Conservation (phyloP, 2,888 invertebrate species). For the Ellobium chinense region DNA sequence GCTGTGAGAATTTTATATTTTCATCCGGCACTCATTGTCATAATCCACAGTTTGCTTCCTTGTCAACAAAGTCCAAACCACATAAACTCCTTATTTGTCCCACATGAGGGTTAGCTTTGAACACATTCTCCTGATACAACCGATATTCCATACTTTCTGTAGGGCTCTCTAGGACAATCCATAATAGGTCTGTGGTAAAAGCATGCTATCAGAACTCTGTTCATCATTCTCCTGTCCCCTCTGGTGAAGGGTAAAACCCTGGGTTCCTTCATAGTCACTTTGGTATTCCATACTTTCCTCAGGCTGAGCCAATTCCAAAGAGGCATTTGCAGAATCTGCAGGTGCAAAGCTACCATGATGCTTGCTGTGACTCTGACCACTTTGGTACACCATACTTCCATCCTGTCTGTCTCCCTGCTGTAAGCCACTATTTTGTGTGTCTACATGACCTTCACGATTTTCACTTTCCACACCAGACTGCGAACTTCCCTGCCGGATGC, state of each 20-base stretch:
- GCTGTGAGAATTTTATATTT: too few relatives aligned
- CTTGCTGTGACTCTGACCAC: slow-evolving; percentile 1
- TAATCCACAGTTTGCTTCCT: too few relatives aligned
- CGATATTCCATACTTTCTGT: too few relatives aligned
- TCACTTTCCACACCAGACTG: neutral
- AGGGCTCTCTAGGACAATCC: slow-evolving; percentile 19
- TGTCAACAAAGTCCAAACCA: too few relatives aligned
- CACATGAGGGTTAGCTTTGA: too few relatives aligned
- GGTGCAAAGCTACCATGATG: neutral
- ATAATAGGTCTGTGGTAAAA: slow-evolving; percentile 31
- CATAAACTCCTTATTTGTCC: too few relatives aligned
- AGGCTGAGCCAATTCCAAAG: neutral
- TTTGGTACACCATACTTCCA: slow-evolving; percentile 5
- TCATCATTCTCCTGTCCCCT: neutral
- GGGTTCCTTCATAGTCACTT: slow-evolving; percentile 9
- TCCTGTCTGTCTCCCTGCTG: too few relatives aligned
- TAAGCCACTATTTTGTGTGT: neutral
- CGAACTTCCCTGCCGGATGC: neutral
- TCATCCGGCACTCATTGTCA: too few relatives aligned
- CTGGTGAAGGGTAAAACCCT: slow-evolving; percentile 9
- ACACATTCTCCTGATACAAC: too few relatives aligned
- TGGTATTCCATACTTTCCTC: slow-evolving; percentile 31
- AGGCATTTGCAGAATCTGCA: neutral
- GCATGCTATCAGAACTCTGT: neutral
- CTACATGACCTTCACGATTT: neutral